Evolutionary conservation across 1,140 invertebrate species (phyloP), one percentile per base, ranked within the genome.

Genomic region (Drosophila littoralis): DNA sequence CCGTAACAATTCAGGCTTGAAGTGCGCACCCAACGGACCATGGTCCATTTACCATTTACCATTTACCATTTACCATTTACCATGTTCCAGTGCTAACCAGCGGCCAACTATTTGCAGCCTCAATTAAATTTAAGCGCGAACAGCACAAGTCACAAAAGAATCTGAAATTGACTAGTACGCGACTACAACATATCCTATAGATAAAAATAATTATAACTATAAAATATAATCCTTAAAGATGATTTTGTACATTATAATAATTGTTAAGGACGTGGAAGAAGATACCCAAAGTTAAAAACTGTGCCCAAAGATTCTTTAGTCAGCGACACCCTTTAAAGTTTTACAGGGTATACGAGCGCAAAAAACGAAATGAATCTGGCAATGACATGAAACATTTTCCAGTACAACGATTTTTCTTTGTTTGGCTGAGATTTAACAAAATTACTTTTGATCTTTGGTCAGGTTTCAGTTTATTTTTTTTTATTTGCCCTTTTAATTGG

Each of bases 11-110:
- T 84, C 81, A 86, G 50, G 78, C 77, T 52, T 84, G 69, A 80
- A 77, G 81, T 84, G 75, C 73, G 74, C 71, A 81, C 50, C 82
- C 82, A 86, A 75, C 78, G 55, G 78, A 85, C 81, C 81, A 81
- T 85, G 77, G 81, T 60, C 81, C 81, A 77, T 85, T 75, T 71
- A 65, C 67, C 59, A 70, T 22, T 74, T 81, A 65, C 78, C 67
- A 75, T 17, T 58, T 38, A 52, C 60, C 67, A 33, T 17, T 42
- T 36, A 72, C 50, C 68, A 66, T 43, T 46, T 48, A 50, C 43
- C 60, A 63, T 42, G 55, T 17, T 17, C 17, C 42, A 69, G 65
- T 40, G 63, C 42, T 52, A 40, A 72, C 54, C 65, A 70, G 70
- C 59, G 17, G 50, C 38, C 64, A 65, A 58, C 64, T 50, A 61